phyloP scores from a whole-genome alignment of 2,888 invertebrate species.

The Ectemnius continuus region DNA sequence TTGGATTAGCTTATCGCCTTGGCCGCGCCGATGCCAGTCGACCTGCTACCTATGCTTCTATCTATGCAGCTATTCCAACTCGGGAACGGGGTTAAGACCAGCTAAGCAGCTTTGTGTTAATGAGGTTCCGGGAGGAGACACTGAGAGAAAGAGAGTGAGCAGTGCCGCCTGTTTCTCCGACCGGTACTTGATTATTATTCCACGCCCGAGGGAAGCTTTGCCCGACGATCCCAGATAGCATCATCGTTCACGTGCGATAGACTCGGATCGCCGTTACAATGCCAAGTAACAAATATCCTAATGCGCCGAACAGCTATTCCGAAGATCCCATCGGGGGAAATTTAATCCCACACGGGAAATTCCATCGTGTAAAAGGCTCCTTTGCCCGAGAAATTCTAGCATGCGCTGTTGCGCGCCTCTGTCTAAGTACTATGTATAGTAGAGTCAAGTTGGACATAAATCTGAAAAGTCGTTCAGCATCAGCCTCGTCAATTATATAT shows the following conservation, averaged over 20 bases:
- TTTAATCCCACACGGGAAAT: slow-evolving; percentile 10
- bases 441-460: no score
- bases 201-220: slow-evolving; percentile 24
- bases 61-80: slow-evolving; percentile 33
- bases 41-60: slow-evolving; percentile 55
- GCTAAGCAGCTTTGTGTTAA: slow-evolving; percentile 70
- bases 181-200: slow-evolving; percentile 40
- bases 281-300: slow-evolving; percentile 17
- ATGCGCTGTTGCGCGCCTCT: background rate
- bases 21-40: slow-evolving; percentile 21
- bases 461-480: slow-evolving; percentile 11
- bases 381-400: background rate
- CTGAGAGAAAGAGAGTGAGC: no score
- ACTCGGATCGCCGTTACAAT: slow-evolving; percentile 20
- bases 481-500: background rate
- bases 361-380: background rate
- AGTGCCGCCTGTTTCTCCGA: background rate
- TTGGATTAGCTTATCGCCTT: slow-evolving; percentile 75
- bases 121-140: slow-evolving; percentile 63
- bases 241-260: slow-evolving; percentile 35
- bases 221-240: slow-evolving; percentile 37
- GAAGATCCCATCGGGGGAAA: slow-evolving; percentile 19
- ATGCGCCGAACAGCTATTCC: background rate
- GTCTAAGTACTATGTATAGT: no score
- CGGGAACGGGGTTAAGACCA: slow-evolving; percentile 69